Evolutionary conservation across 2,113 vertebrate genomes (phyloP).

Genomic region (Phrynosoma platyrhinos): DNA sequence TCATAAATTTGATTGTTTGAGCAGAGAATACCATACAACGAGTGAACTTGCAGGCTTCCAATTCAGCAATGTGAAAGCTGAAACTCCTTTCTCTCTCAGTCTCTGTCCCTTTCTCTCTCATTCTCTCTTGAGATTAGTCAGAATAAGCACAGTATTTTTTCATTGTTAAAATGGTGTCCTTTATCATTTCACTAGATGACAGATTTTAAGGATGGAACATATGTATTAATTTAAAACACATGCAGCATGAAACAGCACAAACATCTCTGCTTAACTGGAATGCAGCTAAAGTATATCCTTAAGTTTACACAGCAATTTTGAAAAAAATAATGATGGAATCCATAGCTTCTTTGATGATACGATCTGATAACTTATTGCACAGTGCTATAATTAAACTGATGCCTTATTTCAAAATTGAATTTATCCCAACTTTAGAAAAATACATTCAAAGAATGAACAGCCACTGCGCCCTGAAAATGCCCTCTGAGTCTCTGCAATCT

Average conservation of each 20-base stretch:
- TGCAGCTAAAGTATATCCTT: not conserved
- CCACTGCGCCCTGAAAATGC: not conserved
- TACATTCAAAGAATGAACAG: not conserved
- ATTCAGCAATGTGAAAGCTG: too few relatives aligned
- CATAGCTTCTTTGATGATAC: not conserved
- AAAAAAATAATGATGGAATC: not conserved
- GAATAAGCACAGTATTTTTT: too few relatives aligned
- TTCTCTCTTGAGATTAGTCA: too few relatives aligned
- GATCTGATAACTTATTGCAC: not conserved
- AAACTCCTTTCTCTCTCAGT: too few relatives aligned
- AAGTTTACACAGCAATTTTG: not conserved
- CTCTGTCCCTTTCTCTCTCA: too few relatives aligned
- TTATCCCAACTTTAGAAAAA: not conserved
- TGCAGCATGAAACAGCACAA: too few relatives aligned
- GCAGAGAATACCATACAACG: too few relatives aligned
- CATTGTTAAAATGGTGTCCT: not conserved
- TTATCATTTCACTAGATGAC: not conserved
- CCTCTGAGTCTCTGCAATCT: slow-evolving; percentile 6
- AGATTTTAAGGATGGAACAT: not conserved
- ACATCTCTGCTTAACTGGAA: not conserved
- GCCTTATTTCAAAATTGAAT: slow-evolving; percentile 5
- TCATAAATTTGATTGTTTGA: too few relatives aligned
- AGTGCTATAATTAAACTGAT: slow-evolving; percentile 14
- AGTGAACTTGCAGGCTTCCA: too few relatives aligned
- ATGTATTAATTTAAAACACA: too few relatives aligned